Evolutionary conservation across 2,113 vertebrate species (phyloP), one percentile per base, ranked within the genome.

Genomic region (Chloropsis hardwickii): DNA sequence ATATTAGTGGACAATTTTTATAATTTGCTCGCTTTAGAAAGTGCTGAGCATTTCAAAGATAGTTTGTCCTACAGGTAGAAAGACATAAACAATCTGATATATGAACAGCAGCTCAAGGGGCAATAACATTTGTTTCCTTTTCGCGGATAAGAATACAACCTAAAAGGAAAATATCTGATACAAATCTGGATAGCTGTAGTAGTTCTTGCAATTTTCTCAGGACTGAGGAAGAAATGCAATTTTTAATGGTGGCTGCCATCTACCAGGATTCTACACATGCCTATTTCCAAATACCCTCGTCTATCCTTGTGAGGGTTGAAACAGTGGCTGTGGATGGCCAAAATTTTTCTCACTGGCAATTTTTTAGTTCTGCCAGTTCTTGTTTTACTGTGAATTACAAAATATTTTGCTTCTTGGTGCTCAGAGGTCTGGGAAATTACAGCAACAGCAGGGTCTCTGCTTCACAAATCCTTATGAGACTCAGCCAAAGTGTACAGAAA

Each of bases 221-320:
- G 18, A 29, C 9, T 57, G 24, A 8, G 10, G 10, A 51, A 6
- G 21, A 82, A 69, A 85, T 33, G 6, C 0, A 4, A 28, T 62
- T 85, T 95, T 79, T 35, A 45, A 24, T 2, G 2, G 19, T 60
- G 29, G 9, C n/a, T 70, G 54, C 27, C 35, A 50, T 12, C 54
- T 58, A 50, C 21, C 10, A 28, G 40, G 14, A 45, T 66, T 8
- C 21, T 56, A 12, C 13, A 45, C 0, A 0, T 21, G 2, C 12
- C 3, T 24, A 29, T 85, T 71, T 76, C 27, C 39, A 88, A 42
- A 39, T 66, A 18, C 24, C 31, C 9, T 76, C 10, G 31, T 58
- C 44, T 48, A 5, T 47, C 24, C 22, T 24, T 54, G 9, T 21
- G 22, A 72, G 23, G 20, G 1, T 21, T 51, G 54, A 28, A 19